Evolutionary conservation across 2,113 vertebrate species (phyloP).

Genomic region (Catagonus wagneri): DNA sequence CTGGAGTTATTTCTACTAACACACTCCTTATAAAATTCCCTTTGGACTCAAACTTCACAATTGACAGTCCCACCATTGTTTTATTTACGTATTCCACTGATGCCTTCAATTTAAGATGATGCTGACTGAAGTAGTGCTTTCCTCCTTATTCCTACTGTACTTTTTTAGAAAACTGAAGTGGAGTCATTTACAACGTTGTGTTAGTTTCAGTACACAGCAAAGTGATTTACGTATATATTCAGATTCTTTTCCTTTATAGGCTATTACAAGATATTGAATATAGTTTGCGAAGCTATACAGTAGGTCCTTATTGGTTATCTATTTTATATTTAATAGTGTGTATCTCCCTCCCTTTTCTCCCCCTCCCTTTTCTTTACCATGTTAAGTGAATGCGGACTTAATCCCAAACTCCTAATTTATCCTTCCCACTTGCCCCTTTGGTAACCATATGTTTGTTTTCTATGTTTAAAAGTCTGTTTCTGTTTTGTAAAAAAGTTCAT

Average conservation of each 20-base stretch:
- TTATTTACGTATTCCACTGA: not conserved
- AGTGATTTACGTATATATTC: not conserved
- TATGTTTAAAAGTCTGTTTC: not conserved
- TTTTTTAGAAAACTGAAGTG: not conserved
- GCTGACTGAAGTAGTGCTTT: not conserved
- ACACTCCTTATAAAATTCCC: not conserved
- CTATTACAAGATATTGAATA: not conserved
- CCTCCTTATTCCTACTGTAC: not conserved
- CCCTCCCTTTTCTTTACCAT: no score
- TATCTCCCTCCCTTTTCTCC: no score
- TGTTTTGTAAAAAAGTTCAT: not conserved
- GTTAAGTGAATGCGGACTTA: not conserved
- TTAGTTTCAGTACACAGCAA: not conserved
- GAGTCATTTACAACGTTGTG: not conserved
- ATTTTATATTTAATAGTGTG: not conserved
- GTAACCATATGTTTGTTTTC: not conserved
- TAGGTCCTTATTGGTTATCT: not conserved
- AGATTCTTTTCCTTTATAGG: not conserved
- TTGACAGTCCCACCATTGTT: not conserved
- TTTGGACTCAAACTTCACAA: not conserved
- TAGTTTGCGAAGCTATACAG: not conserved
- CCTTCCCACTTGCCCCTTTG: not conserved
- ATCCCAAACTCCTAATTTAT: not conserved
- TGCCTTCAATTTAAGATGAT: not conserved
- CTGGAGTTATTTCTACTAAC: not conserved